Percentiles rank a stretch among this genome's conserved stretches.
phyloP scores from a whole-genome alignment of 2,113 vertebrate genomes.

The Syrrhaptes paradoxus region DNA sequence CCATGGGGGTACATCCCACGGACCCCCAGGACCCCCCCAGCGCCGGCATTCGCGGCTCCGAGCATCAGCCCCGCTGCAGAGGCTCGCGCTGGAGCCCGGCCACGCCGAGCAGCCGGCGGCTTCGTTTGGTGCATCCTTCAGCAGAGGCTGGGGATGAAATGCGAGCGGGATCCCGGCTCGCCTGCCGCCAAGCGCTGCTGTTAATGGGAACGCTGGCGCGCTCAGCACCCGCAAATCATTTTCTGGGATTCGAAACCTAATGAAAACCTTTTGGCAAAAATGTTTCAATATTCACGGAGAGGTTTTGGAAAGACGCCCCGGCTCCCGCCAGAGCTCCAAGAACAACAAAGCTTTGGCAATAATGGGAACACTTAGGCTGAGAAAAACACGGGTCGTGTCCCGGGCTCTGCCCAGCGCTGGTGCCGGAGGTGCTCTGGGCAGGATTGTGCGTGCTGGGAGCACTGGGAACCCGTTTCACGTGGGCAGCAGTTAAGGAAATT shows the following conservation, averaged over 20 bases:
- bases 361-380: conserved; percentile 40
- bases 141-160: background rate
- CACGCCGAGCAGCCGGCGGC: fast-evolving
- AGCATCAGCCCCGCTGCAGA: fast-evolving
- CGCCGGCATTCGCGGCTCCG: fast-evolving
- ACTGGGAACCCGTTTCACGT: fast-evolving
- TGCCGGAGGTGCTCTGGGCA: background rate
- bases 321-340: conserved; percentile 1
- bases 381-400: conserved; percentile 29
- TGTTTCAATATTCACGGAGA: background rate
- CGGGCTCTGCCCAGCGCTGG: background rate
- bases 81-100: fast-evolving
- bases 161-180: fast-evolving
- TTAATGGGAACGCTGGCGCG: background rate
- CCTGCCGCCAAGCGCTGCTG: background rate
- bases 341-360: conserved; percentile 58
- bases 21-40: background rate
- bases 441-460: background rate
- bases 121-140: background rate
- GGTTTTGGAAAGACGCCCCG: conserved; percentile 7
- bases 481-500: background rate
- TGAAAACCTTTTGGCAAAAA: background rate
- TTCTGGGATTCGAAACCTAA: background rate
- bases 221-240: background rate
- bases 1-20: fast-evolving